Evolutionary conservation across 2,888 invertebrate species (phyloP), one percentile per base, ranked within the genome.

Genomic region (Parelbella ahira): DNA sequence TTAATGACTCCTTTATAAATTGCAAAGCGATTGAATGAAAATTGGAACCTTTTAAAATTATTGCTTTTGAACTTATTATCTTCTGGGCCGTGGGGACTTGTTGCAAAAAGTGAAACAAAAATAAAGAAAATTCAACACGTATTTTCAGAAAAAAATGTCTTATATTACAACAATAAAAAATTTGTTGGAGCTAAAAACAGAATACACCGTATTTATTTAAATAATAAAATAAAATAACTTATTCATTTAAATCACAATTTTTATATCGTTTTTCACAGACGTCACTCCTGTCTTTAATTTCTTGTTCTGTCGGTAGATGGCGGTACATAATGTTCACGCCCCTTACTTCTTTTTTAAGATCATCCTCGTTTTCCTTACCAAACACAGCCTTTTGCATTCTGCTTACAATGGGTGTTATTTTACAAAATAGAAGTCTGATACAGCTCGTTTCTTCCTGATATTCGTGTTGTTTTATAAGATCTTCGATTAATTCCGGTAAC

Each of bases 381-480:
- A 94, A 78, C 0, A 87, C 86, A n/a, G 92, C 90, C 43, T 88
- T 88, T 62, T 96, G 95, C 90, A 94, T 94, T 51, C 91, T 92
- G 79, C 89, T 89, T 46, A 96, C 90, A 46, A 94, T 90, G 0
- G 95, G 95, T 0, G 93, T 90, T 48, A 90, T 89, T 79, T 95
- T 95, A 66, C 96, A 96, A 47, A 95, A 78, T 18, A 96, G 72
- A 15, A 94, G 77, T 58, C 91, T 90, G 1, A 94, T 83, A 54
- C 94, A 95, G 34, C 91, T 91, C 0, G 90, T 91, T 53, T 93
- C 91, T 45, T 90, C 84, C 4, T 89, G 74, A 0, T 83, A 68
- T 10, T 88, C 88, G 56, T 89, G 69, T 51, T 89, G 78, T 58
- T 87, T 79, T 32, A 93, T 82, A 48, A 89, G 72, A 4, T 91